A percentile compares a stretch with the other conserved stretches of the same genome.
phyloP scores from a whole-genome alignment of 2,797 vertebrate species.

The Gastrophryne carolinensis region DNA sequence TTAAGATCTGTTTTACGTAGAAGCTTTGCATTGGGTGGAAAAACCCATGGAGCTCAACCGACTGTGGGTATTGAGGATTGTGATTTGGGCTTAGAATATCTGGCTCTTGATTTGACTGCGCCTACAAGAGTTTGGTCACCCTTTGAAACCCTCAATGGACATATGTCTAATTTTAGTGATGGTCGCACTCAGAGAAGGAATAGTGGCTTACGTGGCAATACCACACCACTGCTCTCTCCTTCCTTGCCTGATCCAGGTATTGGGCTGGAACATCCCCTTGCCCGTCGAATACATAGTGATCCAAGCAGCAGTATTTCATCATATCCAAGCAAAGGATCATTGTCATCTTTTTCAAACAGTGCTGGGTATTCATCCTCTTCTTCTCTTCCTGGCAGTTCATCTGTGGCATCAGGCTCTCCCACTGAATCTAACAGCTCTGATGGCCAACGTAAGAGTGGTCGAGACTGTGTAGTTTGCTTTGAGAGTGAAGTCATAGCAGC shows the following conservation, averaged over 20 bases:
- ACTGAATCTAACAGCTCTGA: constrained; percentile 80
- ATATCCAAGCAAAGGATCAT: constrained; percentile 76
- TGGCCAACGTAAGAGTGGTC: constrained; percentile 65
- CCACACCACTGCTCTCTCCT: constrained; percentile 86
- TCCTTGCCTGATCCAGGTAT: constrained; percentile 78
- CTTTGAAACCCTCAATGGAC: constrained; percentile 67
- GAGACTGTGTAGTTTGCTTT: constrained; percentile 91
- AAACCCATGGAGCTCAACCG: constrained; percentile 60
- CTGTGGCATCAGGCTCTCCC: constrained; percentile 73
- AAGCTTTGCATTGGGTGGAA: constrained; percentile 57
- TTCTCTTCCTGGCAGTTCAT: constrained; percentile 74
- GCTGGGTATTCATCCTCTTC: constrained; percentile 85
- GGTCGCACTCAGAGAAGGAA: constrained; percentile 71
- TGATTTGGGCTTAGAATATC: constrained; percentile 86
- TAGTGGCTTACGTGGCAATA: constrained; percentile 76
- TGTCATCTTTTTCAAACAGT: constrained; percentile 82
- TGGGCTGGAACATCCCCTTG: constrained; percentile 80
- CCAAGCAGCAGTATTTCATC: constrained; percentile 83
- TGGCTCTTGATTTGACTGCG: constrained; percentile 69
- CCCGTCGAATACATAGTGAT: constrained; percentile 84
- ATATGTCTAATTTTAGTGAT: constrained; percentile 70
- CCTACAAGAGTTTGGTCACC: constrained; percentile 89
- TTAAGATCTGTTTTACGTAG: constrained; percentile 77
- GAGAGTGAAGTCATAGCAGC: constrained; percentile 94
- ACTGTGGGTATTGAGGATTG: constrained; percentile 74